Base-by-base conservation (phyloP, 2,113 vertebrate species). In the Australoheros scitulus region DNA sequence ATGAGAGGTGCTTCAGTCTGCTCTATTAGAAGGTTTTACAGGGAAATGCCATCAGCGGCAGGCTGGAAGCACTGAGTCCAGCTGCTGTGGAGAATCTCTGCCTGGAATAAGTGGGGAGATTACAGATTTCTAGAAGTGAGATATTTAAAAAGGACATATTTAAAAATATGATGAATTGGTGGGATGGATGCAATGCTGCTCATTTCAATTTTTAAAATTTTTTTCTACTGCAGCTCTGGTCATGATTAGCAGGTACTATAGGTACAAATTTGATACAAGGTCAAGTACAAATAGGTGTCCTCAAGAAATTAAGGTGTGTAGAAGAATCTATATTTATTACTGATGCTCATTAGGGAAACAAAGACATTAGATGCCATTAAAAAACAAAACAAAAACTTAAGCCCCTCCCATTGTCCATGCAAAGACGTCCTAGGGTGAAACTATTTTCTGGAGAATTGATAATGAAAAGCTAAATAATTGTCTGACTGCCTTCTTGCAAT, bases 41-140 rank as follows among this genome's bases (percentile, higher is more conserved):
- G 52, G 15, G 7, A 81, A 87, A 88, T 41, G 22, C 61, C 68
- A 83, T 90, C 26, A 26, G 26, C 26, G 26, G 26, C 26, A 26
- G 26, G 2, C 26, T 26, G 26, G 26, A 26, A 26, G 26, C 26
- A 26, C 26, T 26, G 26, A 26, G 26, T 26, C 26, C 26, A 26
- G 26, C 26, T 68, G 84, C 68, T 11, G 20, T 68, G 55, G 56
- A 61, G 36, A 34, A 55, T 24, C 8, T 64, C 52, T 2, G 1
- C 74, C 43, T 90, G 61, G 14, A 76, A 61, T 7, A 26, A 77
- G 52, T 57, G 57, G 63, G 57, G 34, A 76, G 47, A 77, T 74
- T 77, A 82, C 32, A 47, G 0, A 38, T 55, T 29, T 77, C 41
- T 70, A 4, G 34, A 22, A 9, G 81, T 22, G 32, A 17, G 20